Percentiles rank a stretch among this genome's conserved stretches.
Evolutionary conservation across 2,113 vertebrate genomes (phyloP).

Genomic region (Australoheros scitulus): DNA sequence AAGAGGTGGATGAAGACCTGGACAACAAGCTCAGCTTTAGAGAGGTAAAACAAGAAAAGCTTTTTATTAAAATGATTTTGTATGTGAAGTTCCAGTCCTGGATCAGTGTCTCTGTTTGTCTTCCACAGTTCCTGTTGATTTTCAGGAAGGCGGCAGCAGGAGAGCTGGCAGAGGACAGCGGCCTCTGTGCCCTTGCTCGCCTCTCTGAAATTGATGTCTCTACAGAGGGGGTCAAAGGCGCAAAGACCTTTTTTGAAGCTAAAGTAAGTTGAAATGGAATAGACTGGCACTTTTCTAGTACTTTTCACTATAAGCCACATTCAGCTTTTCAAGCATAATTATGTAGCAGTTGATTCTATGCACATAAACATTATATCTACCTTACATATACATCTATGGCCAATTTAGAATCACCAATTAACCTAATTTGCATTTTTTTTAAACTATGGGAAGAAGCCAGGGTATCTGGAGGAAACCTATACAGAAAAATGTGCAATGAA

Average conservation of each 20-base stretch:
- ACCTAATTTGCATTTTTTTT: not conserved
- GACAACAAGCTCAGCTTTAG: conserved; percentile 94
- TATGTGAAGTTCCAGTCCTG: not conserved
- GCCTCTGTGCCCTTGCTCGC: conserved; percentile 86
- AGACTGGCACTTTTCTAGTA: not conserved
- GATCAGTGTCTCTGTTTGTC: not conserved
- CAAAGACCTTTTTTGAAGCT: conserved; percentile 97
- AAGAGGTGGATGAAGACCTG: conserved; percentile 95
- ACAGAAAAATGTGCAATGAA: not conserved
- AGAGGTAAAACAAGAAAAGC: conserved; percentile 81
- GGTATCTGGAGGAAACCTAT: not conserved
- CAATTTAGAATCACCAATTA: not conserved
- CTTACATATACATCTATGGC: not conserved
- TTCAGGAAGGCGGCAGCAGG: conserved; percentile 94
- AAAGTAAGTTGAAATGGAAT: conserved; percentile 82
- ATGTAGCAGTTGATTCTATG: too few relatives aligned
- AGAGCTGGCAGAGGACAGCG: conserved; percentile 92
- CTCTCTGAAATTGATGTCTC: conserved; percentile 96
- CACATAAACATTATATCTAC: not conserved
- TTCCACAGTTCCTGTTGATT: conserved; percentile 91
- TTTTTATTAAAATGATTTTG: not conserved
- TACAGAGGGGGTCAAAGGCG: conserved; percentile 92
- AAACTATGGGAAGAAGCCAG: not conserved
- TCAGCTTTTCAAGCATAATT: too few relatives aligned
- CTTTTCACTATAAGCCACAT: too few relatives aligned